Evolutionary conservation across 2,797 vertebrate species (phyloP).

Genomic region (Pipistrellus pygmaeus): DNA sequence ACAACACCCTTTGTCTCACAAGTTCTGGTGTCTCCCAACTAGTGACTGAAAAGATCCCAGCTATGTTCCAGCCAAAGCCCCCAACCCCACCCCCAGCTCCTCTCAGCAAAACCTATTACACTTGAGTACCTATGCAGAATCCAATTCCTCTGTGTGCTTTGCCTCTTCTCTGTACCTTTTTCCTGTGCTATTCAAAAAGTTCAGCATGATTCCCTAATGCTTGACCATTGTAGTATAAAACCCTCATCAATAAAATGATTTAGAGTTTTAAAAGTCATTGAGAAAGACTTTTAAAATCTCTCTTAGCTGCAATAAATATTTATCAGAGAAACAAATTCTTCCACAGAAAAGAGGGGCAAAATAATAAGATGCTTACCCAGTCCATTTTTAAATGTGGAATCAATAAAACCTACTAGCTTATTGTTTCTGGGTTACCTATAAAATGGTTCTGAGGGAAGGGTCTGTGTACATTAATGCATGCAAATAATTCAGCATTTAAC

Average conservation of each 20-base stretch:
- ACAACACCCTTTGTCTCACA: background rate
- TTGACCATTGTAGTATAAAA: background rate
- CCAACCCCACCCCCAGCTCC: background rate
- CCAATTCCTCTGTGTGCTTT: rapidly evolving
- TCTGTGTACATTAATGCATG: conserved; percentile 64
- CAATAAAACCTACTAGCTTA: conserved; percentile 55
- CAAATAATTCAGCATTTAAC: conserved; percentile 69
- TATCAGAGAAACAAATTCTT: conserved; percentile 34
- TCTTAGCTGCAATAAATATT: background rate
- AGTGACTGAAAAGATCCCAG: background rate
- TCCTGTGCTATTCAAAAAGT: background rate
- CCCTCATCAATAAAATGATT: background rate
- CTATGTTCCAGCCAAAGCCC: rapidly evolving
- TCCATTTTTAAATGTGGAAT: conserved; percentile 64
- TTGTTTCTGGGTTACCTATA: conserved; percentile 59
- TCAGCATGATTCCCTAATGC: background rate
- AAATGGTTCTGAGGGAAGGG: conserved; percentile 35
- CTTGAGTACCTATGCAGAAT: no score
- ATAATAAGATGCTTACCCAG: conserved; percentile 6
- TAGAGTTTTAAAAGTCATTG: background rate
- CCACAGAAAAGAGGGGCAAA: background rate
- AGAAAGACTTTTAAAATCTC: conserved; percentile 50
- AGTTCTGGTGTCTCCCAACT: background rate
- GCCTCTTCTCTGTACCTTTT: rapidly evolving
- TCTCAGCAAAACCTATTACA: rapidly evolving